Evolutionary conservation across 2,888 invertebrate species (phyloP).

Genomic region (Galerucella calmariensis): DNA sequence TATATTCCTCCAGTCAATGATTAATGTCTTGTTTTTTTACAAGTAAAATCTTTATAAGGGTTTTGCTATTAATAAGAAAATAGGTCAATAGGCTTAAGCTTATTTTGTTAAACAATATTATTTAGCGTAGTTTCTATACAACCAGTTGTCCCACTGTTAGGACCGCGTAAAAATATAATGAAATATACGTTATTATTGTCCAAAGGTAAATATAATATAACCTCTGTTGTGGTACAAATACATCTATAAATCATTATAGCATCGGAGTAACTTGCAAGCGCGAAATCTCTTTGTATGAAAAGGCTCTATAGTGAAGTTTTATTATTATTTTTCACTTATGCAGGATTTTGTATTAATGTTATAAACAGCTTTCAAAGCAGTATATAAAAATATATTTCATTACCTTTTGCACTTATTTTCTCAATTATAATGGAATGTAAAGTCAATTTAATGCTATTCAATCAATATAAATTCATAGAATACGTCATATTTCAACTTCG

Average conservation of each 20-base stretch:
- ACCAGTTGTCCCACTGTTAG: too few relatives aligned
- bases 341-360: neutral
- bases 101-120: too few relatives aligned
- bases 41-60: too few relatives aligned
- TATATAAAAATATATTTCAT: neutral
- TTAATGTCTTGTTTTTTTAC: too few relatives aligned
- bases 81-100: too few relatives aligned
- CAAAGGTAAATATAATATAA: too few relatives aligned
- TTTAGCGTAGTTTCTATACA: too few relatives aligned
- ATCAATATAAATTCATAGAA: too few relatives aligned
- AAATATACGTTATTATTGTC: too few relatives aligned
- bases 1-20: too few relatives aligned
- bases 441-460: neutral
- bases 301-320: constrained; percentile 9
- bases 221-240: neutral
- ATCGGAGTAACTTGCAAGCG: neutral
- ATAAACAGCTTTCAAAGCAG: neutral
- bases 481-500: neutral
- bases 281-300: constrained; percentile 12
- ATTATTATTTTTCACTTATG: constrained; percentile 6
- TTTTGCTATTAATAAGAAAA: too few relatives aligned
- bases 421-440: neutral
- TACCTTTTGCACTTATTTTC: neutral
- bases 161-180: too few relatives aligned
- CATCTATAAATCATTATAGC: neutral